phyloP scores from a whole-genome alignment of 2,797 vertebrate genomes.

The Aythya fuligula region DNA sequence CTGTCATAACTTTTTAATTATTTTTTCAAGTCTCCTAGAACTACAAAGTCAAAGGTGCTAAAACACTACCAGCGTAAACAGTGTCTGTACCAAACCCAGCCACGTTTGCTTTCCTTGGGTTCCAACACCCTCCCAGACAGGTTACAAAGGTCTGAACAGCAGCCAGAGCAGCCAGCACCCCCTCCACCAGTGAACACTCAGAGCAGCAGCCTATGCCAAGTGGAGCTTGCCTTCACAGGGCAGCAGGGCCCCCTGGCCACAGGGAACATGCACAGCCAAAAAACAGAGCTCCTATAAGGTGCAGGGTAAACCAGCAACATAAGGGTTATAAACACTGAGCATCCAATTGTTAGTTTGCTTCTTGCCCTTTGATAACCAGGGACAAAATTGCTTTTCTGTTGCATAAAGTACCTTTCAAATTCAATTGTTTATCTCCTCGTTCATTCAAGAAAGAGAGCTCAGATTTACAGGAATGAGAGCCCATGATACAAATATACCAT shows the following conservation, averaged over 20 bases:
- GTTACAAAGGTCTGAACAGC: neutral
- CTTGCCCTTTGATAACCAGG: slow-evolving; percentile 80
- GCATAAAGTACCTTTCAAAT: slow-evolving; percentile 84
- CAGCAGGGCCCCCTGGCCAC: neutral
- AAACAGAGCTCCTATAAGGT: neutral
- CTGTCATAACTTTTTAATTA: neutral
- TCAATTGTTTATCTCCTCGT: slow-evolving; percentile 83
- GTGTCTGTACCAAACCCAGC: neutral
- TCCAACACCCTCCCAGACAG: neutral
- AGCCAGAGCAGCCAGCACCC: neutral
- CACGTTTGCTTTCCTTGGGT: neutral
- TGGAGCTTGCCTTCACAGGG: neutral
- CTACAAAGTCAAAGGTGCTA: neutral
- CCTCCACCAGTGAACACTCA: neutral
- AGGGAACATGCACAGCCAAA: neutral
- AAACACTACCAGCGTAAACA: neutral
- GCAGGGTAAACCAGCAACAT: neutral
- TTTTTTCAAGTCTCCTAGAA: neutral
- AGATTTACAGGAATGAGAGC: slow-evolving; percentile 75
- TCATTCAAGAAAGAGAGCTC: slow-evolving; percentile 79
- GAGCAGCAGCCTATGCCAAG: neutral
- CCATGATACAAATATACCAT: slow-evolving; percentile 77
- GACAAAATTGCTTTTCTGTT: slow-evolving; percentile 85
- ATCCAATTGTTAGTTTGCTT: slow-evolving; percentile 76
- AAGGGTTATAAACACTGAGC: slow-evolving; percentile 72